Conservation (phyloP, 2,113 vertebrate genomes). For the Syrmaticus mikado region DNA sequence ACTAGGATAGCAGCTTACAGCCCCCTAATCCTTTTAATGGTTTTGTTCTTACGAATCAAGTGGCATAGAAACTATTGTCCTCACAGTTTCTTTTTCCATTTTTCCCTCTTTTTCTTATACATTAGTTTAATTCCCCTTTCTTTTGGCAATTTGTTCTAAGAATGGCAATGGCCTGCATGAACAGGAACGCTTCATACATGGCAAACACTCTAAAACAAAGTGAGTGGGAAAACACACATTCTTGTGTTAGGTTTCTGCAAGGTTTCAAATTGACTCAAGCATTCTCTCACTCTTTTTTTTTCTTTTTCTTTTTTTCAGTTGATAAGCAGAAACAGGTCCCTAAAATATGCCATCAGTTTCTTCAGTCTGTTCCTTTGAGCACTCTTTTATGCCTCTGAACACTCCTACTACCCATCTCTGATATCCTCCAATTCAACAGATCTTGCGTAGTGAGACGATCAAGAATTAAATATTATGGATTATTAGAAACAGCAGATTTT, state of each 20-base stretch:
- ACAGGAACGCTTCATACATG: neutral
- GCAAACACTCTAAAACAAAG: neutral
- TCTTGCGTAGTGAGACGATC: neutral
- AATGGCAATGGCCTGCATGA: neutral
- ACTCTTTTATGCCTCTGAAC: neutral
- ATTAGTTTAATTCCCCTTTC: neutral
- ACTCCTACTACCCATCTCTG: neutral
- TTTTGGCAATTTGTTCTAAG: neutral
- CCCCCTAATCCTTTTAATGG: slow-evolving; percentile 14
- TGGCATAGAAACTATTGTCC: slow-evolving; percentile 34
- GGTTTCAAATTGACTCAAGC: neutral
- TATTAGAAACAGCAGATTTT: neutral
- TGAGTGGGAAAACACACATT: neutral
- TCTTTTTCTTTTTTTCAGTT: neutral
- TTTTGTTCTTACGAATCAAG: slow-evolving; percentile 47
- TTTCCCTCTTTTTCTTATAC: neutral
- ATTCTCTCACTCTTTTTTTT: neutral
- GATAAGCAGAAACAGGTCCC: neutral
- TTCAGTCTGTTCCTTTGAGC: neutral
- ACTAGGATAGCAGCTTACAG: neutral
- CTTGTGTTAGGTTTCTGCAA: neutral
- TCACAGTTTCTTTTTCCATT: neutral
- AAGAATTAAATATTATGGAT: neutral
- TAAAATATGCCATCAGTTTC: neutral
- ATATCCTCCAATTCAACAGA: neutral